Evolutionary conservation across 2,113 vertebrate genomes (phyloP).

Genomic region (Jaculus jaculus): DNA sequence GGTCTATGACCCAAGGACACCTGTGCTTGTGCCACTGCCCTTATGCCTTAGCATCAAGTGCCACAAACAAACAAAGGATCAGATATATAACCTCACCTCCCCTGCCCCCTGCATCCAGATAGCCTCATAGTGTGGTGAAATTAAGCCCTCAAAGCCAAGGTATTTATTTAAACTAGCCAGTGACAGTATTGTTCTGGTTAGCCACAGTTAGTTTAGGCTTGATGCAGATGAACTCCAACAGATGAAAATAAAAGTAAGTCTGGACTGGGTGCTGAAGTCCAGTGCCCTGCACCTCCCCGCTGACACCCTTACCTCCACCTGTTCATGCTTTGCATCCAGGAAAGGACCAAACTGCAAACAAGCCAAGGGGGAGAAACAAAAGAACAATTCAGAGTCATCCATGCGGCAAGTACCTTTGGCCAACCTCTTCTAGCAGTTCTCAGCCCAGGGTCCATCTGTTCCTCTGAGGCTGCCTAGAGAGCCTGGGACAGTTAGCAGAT

Average conservation of each 20-base stretch:
- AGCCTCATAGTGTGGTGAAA: neutral
- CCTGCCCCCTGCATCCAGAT: neutral
- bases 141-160: neutral
- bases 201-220: neutral
- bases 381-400: neutral
- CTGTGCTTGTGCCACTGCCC: neutral
- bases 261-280: rapidly evolving
- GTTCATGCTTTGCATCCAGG: constrained; percentile 94
- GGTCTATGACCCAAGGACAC: rapidly evolving
- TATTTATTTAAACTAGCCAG: neutral
- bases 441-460: neutral
- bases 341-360: constrained; percentile 91
- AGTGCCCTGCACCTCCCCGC: rapidly evolving
- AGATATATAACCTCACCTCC: neutral
- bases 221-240: neutral
- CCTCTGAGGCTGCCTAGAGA: neutral
- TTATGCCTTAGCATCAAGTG: rapidly evolving
- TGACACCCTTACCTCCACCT: constrained; percentile 90
- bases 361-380: constrained; percentile 40
- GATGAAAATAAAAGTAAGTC: neutral
- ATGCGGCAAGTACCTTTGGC: rapidly evolving
- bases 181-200: neutral
- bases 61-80: neutral
- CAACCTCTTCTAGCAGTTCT: neutral
- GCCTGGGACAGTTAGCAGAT: neutral